A percentile compares a stretch with the other conserved stretches of the same genome.
phyloP scores from a whole-genome alignment of 2,888 invertebrate species.

The Phrixothrix hirtus region DNA sequence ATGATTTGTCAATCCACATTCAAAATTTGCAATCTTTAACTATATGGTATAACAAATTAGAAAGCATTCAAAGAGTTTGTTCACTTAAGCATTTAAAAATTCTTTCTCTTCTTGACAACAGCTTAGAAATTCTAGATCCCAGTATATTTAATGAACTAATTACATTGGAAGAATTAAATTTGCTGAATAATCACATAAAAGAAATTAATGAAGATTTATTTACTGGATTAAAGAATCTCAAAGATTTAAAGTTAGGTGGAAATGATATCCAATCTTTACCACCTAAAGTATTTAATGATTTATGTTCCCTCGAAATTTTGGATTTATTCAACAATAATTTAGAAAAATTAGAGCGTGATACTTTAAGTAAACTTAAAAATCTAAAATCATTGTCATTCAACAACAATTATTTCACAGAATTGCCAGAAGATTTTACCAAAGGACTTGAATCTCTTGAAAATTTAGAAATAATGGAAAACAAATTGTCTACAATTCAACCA shows the following conservation, averaged over 20 bases:
- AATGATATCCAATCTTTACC: not conserved
- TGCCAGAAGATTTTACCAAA: not conserved
- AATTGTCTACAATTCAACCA: not conserved
- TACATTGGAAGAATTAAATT: not conserved
- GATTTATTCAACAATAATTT: not conserved
- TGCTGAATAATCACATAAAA: not conserved
- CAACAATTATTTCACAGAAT: not conserved
- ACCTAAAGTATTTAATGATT: not conserved
- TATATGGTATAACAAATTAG: not conserved
- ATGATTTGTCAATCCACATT: not conserved
- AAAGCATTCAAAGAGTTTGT: not conserved
- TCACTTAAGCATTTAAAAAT: not conserved
- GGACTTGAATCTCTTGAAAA: not conserved
- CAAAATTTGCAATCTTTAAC: not conserved
- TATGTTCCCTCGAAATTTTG: not conserved
- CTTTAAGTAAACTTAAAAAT: not conserved
- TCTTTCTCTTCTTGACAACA: not conserved
- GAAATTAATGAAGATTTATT: not conserved
- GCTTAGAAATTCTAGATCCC: not conserved
- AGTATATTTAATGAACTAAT: not conserved
- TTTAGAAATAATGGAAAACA: not conserved
- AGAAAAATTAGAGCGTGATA: not conserved
- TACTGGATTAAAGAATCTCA: not conserved
- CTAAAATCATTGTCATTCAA: not conserved
- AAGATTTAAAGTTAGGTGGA: not conserved